Base-by-base conservation (phyloP, 2,888 invertebrate species). In the Neoascia interrupta region DNA sequence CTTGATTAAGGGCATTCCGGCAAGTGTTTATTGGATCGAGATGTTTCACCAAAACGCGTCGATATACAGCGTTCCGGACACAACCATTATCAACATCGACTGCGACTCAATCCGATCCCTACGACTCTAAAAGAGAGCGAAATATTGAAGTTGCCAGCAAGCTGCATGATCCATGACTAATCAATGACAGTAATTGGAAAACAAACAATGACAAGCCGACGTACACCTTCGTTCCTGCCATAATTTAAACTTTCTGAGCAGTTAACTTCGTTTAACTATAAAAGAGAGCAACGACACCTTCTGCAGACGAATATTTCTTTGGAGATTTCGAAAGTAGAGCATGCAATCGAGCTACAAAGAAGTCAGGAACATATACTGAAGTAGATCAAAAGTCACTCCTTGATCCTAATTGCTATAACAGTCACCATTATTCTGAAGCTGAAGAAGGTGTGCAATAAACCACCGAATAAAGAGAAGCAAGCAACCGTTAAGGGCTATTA, bases 171-270 rank as follows among this genome's bases (percentile, higher is more conserved):
- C 18, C 34, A 28, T 13, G 11, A 58, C 11, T 34, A 43, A 58
- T 19, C 15, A 8, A 47, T 63, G 49, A 63, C 39, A 5, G 51
- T 45, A 1, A 15, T 60, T 21, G 45, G 47, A 16, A 60, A 36
- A 18, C 47, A 36, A 23, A 47, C 45, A 13, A 36, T 60, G n/a
- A 37, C 37, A 4, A 60, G 15, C 37, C 13, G 36, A 16, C 15
- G 13, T 1, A n/a, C n/a, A n/a, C 37, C 37, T n/a, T 63, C 31
- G 2, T 41, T 39, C 6, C 13, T 39, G 10, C 61, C 49, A 41
- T 28, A 26, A 8, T 11, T 18, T 8, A 47, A 39, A 11, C 41
- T 13, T 4, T 39, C 39, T 8, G 23, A 54, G 18, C n/a, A 54
- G 28, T 28, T 54, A 5, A 54, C 37, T 3, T 13, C 2, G 10